Conservation (phyloP, 2,113 vertebrate genomes). For the Etia nguti region DNA sequence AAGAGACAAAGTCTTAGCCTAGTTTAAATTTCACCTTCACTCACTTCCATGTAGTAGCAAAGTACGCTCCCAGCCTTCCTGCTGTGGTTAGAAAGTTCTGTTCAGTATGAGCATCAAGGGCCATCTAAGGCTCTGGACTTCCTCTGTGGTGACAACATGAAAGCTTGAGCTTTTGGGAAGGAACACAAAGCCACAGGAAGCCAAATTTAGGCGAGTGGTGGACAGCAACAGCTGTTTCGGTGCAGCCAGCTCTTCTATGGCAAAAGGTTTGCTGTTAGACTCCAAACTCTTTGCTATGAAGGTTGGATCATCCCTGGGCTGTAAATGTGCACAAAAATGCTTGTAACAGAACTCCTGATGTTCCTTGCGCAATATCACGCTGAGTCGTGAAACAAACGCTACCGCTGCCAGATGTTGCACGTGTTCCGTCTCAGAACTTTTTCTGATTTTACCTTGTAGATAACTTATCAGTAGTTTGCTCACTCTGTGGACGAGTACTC, state of each 20-base stretch:
- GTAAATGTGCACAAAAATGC: background rate
- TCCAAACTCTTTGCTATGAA: background rate
- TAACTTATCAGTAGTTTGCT: background rate
- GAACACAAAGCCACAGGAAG: background rate
- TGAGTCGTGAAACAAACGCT: background rate
- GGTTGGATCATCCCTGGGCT: background rate
- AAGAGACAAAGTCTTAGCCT: background rate
- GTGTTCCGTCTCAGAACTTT: background rate
- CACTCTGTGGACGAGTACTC: background rate
- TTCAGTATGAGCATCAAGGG: background rate
- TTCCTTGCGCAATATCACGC: background rate
- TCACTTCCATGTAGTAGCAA: background rate
- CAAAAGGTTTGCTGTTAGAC: background rate
- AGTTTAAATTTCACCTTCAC: background rate
- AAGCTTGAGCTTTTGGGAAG: background rate
- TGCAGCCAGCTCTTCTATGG: background rate
- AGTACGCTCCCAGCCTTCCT: background rate
- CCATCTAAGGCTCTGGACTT: background rate
- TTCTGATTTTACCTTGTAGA: background rate
- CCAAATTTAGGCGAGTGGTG: background rate
- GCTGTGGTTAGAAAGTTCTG: background rate
- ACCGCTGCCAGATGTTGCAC: background rate
- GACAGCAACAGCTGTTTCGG: background rate
- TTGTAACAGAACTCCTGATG: background rate
- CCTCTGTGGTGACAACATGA: background rate